Evolutionary conservation across 2,888 invertebrate genomes (phyloP), one percentile per base, ranked within the genome.

Genomic region (Phlogophora meticulosa): DNA sequence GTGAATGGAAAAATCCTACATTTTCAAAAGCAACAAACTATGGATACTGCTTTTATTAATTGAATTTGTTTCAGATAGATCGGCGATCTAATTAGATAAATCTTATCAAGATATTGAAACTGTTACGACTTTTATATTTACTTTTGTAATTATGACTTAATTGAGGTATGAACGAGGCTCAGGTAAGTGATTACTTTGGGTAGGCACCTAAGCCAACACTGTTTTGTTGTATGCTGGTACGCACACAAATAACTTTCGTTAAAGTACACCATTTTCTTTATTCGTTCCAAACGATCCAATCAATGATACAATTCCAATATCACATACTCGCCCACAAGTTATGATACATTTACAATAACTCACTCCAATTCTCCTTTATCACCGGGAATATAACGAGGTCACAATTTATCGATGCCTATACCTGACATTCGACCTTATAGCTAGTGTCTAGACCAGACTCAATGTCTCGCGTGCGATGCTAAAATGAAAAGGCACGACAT

Each of bases 401-500:
- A 72, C 51, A 68, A 56, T 67, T 56, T 52, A 61, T 66, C 45
- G 53, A 68, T 42, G 48, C 45, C 64, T 60, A 28, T 73, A 57
- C 67, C 63, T 76, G 68, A 76, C 76, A 71, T 78, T 72, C 76
- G 84, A 85, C 84, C 81, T 72, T 46, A 72, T 71, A 78, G 72
- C 48, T 65, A 58, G 40, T 65, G 77, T 77, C 81, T 83, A 82
- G 85, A 81, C 84, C 58, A 74, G 76, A 76, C 80, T 55, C 53
- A 36, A 34, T 67, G 76, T 76, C 81, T 80, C 68, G 84, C 82
- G 84, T 85, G 81, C 63, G 51, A 71, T 59, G 42, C 59, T 78
- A 67, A 72, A 83, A 83, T 85, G 75, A 80, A 74, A 79, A 71
- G 74, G 60, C 83, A 79, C 78, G 80, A 72, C 62, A 72, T 60